Conservation (phyloP, 2,113 vertebrate species). For the Crypturellus undulatus region DNA sequence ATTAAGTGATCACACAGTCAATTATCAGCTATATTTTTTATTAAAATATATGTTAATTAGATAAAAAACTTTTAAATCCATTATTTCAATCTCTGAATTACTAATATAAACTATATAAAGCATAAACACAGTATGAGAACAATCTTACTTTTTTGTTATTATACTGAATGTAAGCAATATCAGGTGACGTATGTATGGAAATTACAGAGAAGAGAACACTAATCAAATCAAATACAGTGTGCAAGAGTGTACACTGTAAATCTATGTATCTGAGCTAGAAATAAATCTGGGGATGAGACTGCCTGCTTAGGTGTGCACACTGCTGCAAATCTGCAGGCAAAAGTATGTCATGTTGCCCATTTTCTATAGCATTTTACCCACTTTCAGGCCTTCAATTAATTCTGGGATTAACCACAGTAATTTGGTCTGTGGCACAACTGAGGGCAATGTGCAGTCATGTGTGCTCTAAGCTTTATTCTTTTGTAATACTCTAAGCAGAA, state of each 20-base stretch:
- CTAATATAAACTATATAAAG: neutral
- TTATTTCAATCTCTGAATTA: neutral
- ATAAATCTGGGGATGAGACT: neutral
- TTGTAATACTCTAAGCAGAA: neutral
- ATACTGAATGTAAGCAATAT: too few relatives aligned
- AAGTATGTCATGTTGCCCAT: neutral
- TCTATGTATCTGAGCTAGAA: neutral
- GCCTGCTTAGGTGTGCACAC: neutral
- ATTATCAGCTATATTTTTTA: neutral
- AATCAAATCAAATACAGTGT: too few relatives aligned
- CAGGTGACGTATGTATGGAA: too few relatives aligned
- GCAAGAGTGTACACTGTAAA: too few relatives aligned
- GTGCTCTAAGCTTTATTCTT: neutral
- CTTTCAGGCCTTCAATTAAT: neutral
- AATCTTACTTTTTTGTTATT: too few relatives aligned
- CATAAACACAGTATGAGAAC: neutral
- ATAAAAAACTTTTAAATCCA: neutral
- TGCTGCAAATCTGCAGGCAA: neutral
- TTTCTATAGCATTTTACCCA: neutral
- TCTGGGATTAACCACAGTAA: neutral
- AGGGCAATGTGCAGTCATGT: neutral
- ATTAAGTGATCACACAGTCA: neutral
- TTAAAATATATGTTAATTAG: neutral
- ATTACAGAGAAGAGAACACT: too few relatives aligned
- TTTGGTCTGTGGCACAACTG: neutral